Evolutionary conservation across 30 jellyfish, hydroid and myxozoan genomes (phyloP).

Genomic region (Rhopilema esculentum): DNA sequence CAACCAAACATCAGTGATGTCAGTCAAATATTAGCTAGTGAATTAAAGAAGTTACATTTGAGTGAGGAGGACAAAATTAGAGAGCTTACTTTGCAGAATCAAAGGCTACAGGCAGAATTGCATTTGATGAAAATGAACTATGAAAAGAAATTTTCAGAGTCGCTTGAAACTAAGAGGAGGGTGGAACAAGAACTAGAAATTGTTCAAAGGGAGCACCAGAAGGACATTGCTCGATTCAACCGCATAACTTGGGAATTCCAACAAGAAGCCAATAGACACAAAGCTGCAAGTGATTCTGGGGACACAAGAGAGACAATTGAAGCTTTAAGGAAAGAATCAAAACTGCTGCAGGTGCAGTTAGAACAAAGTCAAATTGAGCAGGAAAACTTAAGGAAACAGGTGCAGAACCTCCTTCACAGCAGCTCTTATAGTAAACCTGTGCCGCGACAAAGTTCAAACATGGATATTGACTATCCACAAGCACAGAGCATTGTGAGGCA

Average conservation of each 20-base stretch:
- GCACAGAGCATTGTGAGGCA: slow-evolving; percentile 73
- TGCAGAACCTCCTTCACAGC: slow-evolving; percentile 59
- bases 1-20: slow-evolving; percentile 86
- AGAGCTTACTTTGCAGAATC: slow-evolving; percentile 83
- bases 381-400: slow-evolving; percentile 88
- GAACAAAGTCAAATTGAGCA: slow-evolving; percentile 90
- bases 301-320: slow-evolving; percentile 79
- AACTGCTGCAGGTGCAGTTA: slow-evolving; percentile 75
- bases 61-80: slow-evolving; percentile 89
- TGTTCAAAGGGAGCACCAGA: slow-evolving; percentile 97
- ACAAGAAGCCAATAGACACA: slow-evolving; percentile 85
- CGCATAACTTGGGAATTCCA: slow-evolving; percentile 91
- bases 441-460: slow-evolving; percentile 54
- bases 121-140: slow-evolving; percentile 89
- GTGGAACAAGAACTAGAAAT: slow-evolving; percentile 97
- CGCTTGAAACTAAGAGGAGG: slow-evolving; percentile 86
- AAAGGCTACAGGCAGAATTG: slow-evolving; percentile 89
- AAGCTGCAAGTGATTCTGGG: slow-evolving; percentile 61
- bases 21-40: slow-evolving; percentile 77
- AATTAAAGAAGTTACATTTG: slow-evolving; percentile 79
- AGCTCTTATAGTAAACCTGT: slow-evolving; percentile 39
- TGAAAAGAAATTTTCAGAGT: slow-evolving; percentile 85
- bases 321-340: slow-evolving; percentile 75
- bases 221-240: slow-evolving; percentile 91
- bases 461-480: slow-evolving; percentile 69